These are phyloP conservation scores for Sylvicola cinctus DNA, from an alignment of 2,888 invertebrate species.

Conservation along the genomic window DNA sequence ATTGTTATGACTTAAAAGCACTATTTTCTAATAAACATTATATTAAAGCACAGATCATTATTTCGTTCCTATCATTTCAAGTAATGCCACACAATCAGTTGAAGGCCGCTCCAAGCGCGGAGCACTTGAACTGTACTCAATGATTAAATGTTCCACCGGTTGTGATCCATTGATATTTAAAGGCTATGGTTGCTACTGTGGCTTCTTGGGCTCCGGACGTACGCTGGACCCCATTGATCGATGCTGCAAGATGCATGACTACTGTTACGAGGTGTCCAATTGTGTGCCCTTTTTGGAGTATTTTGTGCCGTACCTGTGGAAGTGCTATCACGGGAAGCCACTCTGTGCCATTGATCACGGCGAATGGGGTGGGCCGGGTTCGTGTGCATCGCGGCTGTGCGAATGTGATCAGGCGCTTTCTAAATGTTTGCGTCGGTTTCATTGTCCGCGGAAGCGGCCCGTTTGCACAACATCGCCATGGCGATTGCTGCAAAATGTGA, in stretches of 20 bases:
- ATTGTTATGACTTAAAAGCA: no score
- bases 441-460: slow-evolving; percentile 50
- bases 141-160: slow-evolving; percentile 67
- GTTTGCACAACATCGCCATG: slow-evolving; percentile 51
- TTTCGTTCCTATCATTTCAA: no score
- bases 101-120: slow-evolving; percentile 45
- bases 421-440: slow-evolving; percentile 52
- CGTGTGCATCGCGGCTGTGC: slow-evolving; percentile 60
- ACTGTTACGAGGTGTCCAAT: slow-evolving; percentile 59
- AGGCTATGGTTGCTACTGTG: slow-evolving; percentile 81
- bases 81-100: no score
- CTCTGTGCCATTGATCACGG: slow-evolving; percentile 44
- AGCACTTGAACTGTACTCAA: slow-evolving; percentile 61
- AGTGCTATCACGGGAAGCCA: slow-evolving; percentile 55
- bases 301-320: slow-evolving; percentile 76
- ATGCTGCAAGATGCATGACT: slow-evolving; percentile 70
- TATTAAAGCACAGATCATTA: no score
- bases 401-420: slow-evolving; percentile 65
- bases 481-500: slow-evolving; percentile 5
- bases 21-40: no score
- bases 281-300: slow-evolving; percentile 67
- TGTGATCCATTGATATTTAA: slow-evolving; percentile 68
- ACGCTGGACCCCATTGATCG: slow-evolving; percentile 55
- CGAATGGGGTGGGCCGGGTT: slow-evolving; percentile 33
- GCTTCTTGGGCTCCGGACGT: slow-evolving; percentile 61